These are phyloP conservation scores for Gobionotothen gibberifrons DNA, from an alignment of 2,797 vertebrate species.

Conservation along the genomic window DNA sequence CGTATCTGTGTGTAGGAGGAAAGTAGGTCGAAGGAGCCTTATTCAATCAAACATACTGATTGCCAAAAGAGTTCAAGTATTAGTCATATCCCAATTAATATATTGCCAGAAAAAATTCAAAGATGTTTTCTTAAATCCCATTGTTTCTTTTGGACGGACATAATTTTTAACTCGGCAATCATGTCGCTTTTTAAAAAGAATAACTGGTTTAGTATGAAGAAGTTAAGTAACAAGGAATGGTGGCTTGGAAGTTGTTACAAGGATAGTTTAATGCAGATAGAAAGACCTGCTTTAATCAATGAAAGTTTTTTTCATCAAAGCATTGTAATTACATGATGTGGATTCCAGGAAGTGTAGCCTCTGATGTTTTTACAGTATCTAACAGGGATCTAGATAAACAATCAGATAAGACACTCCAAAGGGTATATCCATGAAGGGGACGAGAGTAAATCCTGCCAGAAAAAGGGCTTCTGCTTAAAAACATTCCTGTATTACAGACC, in stretches of 20 bases:
- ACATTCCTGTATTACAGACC: conserved; percentile 81
- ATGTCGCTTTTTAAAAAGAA: neutral
- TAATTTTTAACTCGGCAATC: neutral
- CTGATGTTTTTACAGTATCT: neutral
- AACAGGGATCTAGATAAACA: conserved; percentile 9
- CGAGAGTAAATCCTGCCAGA: conserved; percentile 72
- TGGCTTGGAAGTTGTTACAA: neutral
- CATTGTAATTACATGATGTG: neutral
- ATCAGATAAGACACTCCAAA: conserved; percentile 42
- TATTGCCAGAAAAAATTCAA: neutral
- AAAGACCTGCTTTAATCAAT: neutral
- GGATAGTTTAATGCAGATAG: no score
- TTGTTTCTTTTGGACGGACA: neutral
- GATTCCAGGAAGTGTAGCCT: neutral
- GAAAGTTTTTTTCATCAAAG: neutral
- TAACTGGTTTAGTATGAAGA: neutral
- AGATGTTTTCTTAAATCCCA: neutral
- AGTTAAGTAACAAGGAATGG: no score
- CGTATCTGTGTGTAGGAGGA: neutral
- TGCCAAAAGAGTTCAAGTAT: neutral
- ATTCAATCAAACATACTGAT: neutral
- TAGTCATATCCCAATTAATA: neutral
- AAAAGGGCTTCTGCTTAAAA: conserved; percentile 81
- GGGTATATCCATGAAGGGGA: conserved; percentile 84
- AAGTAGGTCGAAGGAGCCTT: neutral